Percentiles rank a stretch among this genome's conserved stretches.
Evolutionary conservation across 1,140 invertebrate genomes (phyloP).

Genomic region (Conus betulinus): DNA sequence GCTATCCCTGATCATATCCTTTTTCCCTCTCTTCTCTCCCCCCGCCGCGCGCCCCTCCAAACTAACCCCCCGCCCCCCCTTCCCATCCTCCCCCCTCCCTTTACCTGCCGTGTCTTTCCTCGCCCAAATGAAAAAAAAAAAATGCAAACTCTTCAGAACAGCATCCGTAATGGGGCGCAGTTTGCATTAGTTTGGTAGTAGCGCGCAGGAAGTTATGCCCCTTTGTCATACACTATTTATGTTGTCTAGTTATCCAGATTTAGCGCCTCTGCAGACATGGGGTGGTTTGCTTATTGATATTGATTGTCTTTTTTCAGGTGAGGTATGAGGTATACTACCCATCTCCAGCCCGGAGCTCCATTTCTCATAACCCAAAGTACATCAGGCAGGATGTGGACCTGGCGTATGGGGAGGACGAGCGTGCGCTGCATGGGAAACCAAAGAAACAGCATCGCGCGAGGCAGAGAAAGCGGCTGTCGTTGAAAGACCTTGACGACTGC

Average conservation of each 20-base stretch:
- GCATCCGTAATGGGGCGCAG: too few species aligned
- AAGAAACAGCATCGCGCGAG: slow-evolving; percentile 14
- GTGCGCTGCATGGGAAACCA: background rate
- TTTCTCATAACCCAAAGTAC: slow-evolving; percentile 43
- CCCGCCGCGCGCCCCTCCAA: background rate
- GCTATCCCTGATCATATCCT: too few species aligned
- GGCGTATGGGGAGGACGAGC: slow-evolving; percentile 5
- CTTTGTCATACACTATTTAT: too few species aligned
- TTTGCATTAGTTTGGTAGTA: too few species aligned
- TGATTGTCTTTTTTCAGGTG: slow-evolving; percentile 3
- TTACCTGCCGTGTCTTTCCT: background rate
- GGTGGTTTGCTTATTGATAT: background rate
- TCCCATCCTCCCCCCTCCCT: background rate
- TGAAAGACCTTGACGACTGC: slow-evolving; percentile 24
- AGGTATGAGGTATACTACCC: slow-evolving; percentile 46
- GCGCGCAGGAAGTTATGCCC: background rate
- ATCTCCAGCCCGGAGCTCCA: slow-evolving; percentile 29
- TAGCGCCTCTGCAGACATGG: too few species aligned
- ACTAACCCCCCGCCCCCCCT: too few species aligned
- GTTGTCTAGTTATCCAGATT: too few species aligned
- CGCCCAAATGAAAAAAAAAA: too few species aligned
- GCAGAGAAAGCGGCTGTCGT: slow-evolving; percentile 21
- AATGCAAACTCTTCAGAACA: too few species aligned
- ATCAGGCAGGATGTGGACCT: slow-evolving; percentile 20
- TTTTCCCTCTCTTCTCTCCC: background rate